Conservation (phyloP, 2,797 vertebrate genomes). For the Accipiter minullus region DNA sequence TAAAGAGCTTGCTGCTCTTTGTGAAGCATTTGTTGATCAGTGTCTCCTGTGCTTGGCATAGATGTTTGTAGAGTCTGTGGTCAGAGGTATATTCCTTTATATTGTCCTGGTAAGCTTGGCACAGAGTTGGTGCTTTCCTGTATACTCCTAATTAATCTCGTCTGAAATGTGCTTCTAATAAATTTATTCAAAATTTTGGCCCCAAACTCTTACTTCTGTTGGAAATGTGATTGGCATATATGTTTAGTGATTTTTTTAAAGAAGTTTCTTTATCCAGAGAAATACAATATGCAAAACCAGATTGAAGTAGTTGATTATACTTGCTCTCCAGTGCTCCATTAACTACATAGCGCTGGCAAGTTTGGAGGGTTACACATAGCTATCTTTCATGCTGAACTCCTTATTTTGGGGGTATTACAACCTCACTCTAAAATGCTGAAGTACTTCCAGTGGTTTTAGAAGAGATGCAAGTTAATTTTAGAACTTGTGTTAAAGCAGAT, state of each 20-base stretch:
- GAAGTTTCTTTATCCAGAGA: background rate
- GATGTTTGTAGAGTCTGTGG: background rate
- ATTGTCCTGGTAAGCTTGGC: background rate
- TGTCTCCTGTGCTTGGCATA: background rate
- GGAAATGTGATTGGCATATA: background rate
- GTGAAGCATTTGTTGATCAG: background rate
- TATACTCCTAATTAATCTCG: background rate
- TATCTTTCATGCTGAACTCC: background rate
- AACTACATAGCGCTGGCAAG: background rate
- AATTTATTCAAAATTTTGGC: background rate
- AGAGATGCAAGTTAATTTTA: background rate
- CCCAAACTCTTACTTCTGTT: background rate
- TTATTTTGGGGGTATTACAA: background rate
- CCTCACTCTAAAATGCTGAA: constrained; percentile 4
- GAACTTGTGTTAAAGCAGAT: background rate
- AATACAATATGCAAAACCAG: background rate
- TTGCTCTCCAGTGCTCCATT: background rate
- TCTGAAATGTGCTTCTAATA: background rate
- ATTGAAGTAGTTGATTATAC: background rate
- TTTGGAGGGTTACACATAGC: background rate
- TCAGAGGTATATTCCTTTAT: background rate
- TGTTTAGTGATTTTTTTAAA: background rate
- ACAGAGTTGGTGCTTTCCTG: background rate
- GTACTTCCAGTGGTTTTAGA: background rate
- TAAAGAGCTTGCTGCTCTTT: background rate